phyloP scores from a whole-genome alignment of 2,888 invertebrate genomes.

The Ormia ochracea region DNA sequence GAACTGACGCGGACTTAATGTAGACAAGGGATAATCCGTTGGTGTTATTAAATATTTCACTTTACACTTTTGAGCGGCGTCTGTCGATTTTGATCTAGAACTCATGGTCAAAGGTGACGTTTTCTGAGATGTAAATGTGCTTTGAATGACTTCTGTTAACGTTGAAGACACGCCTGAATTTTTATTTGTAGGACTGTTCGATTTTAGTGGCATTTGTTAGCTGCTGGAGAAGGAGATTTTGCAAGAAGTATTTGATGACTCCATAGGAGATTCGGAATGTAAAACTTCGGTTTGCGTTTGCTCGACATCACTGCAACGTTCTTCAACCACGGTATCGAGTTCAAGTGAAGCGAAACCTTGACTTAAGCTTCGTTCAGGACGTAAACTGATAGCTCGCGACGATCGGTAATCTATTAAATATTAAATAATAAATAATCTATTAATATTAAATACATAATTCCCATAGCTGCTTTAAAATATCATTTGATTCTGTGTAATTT shows the following conservation, averaged over 20 bases:
- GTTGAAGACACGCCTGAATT: slow-evolving; percentile 52
- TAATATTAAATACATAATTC: too few relatives aligned
- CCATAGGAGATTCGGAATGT: slow-evolving; percentile 75
- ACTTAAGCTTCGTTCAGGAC: slow-evolving; percentile 83
- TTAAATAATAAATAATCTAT: background rate
- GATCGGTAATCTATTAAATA: slow-evolving; percentile 78
- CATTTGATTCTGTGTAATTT: too few relatives aligned
- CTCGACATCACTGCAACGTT: slow-evolving; percentile 89
- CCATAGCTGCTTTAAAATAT: too few relatives aligned
- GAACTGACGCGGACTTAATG: slow-evolving; percentile 40
- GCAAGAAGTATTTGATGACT: slow-evolving; percentile 70
- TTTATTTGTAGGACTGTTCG: slow-evolving; percentile 45
- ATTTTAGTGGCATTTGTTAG: slow-evolving; percentile 69
- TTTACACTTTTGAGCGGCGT: slow-evolving; percentile 42
- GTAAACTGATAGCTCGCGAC: slow-evolving; percentile 80
- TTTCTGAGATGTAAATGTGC: slow-evolving; percentile 10
- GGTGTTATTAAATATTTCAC: slow-evolving; percentile 56
- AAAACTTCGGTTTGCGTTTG: slow-evolving; percentile 80
- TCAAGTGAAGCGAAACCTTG: slow-evolving; percentile 87
- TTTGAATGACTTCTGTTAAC: slow-evolving; percentile 15
- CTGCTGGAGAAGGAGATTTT: slow-evolving; percentile 73
- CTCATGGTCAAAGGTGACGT: slow-evolving; percentile 22
- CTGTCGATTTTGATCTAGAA: slow-evolving; percentile 47
- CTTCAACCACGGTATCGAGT: slow-evolving; percentile 89
- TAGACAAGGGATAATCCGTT: slow-evolving; percentile 49